Conservation (phyloP, 2,113 vertebrate genomes). For the Pipra filicauda region DNA sequence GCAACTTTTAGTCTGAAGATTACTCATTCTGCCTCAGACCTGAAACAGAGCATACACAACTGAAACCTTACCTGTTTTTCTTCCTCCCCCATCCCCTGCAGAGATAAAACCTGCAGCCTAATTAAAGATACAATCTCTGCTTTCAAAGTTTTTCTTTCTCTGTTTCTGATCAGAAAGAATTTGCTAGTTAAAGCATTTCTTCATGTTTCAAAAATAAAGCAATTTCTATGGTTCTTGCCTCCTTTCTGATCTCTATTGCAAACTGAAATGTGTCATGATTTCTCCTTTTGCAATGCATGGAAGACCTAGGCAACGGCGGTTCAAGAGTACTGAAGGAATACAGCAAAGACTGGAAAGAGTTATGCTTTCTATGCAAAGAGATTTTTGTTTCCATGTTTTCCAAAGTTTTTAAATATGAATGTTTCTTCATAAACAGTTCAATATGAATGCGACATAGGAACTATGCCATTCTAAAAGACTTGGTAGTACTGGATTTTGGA, state of each 20-base stretch:
- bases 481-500: background rate
- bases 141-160: background rate
- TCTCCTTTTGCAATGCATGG: background rate
- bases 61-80: constrained; percentile 21
- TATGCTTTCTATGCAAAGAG: background rate
- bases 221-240: background rate
- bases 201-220: background rate
- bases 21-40: background rate
- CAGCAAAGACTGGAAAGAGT: background rate
- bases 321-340: background rate
- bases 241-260: background rate
- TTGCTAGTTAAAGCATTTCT: background rate
- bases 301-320: background rate
- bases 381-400: background rate
- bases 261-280: background rate
- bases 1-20: background rate
- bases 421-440: background rate
- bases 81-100: background rate
- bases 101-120: background rate
- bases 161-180: background rate
- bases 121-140: background rate
- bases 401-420: background rate
- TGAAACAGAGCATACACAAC: background rate
- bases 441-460: background rate
- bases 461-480: background rate